Base-by-base conservation (phyloP, 2,888 invertebrate species). In the Crepidodera aurea region DNA sequence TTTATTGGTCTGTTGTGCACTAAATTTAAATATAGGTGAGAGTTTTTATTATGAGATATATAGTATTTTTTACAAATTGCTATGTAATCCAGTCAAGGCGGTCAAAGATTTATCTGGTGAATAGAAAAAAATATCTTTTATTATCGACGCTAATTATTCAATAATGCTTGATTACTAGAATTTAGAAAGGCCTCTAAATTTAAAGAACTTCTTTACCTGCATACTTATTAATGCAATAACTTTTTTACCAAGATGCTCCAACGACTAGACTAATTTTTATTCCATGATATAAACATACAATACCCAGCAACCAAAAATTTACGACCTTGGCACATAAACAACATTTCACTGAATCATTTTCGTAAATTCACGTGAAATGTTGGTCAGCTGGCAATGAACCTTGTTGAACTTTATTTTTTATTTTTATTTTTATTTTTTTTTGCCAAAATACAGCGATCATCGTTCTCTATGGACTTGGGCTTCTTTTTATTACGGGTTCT, bases 371-470 rank as follows among this genome's bases (percentile, higher is more conserved):
- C 7, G 15, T 39, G 32, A 32, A 55, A 55, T 56, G 46, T 56
- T 56, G 56, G 46, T 56, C 56, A 56, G 56, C 59, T 64, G 63
- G 60, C 60, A 64, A 56, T 62, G 60, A 60, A 60, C 64, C 46
- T 59, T 18, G 56, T 27, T 53, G 64, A 64, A 62, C 62, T 54
- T 42, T 34, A 42, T 29, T 54, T 54, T 39, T 48, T 29, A 29
- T 34, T 12, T 13, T 5, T 10, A 16, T 40, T 48, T 62, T 58
- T 46, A 2, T n/a, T 32, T 32, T 56, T 62, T 58, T 37, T 37
- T 34, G 8, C 18, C 12, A 53, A 53, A 46, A 51, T 37, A 25
- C 19, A 6, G 22, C 22, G 22, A 22, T 12, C 15, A 37, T 37
- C 37, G 12, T 37, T 22, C 13, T 34, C 1, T 8, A 51, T 37